phyloP scores from a whole-genome alignment of 2,888 invertebrate genomes.

The Cistogaster globosa region DNA sequence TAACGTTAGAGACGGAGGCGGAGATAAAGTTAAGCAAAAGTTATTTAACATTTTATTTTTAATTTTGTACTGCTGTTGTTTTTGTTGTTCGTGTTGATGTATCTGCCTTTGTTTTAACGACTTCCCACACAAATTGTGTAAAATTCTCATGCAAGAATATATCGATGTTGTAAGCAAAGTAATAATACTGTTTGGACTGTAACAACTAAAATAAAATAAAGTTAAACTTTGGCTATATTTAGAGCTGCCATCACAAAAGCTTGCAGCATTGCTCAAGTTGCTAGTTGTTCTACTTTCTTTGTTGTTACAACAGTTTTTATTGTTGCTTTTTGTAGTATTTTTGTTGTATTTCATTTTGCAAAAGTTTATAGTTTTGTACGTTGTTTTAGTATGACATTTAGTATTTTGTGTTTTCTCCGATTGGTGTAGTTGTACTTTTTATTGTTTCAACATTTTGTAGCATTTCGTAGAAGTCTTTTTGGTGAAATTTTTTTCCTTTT shows the following conservation, averaged over 20 bases:
- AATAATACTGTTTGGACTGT: conserved; percentile 54
- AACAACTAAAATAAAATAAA: conserved; percentile 51
- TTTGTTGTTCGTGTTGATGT: neutral
- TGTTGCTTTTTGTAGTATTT: neutral
- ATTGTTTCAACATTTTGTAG: conserved; percentile 37
- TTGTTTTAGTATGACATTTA: conserved; percentile 21
- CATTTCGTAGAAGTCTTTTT: conserved; percentile 35
- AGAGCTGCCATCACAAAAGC: conserved; percentile 5
- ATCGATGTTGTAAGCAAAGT: conserved; percentile 53
- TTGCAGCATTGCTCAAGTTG: neutral
- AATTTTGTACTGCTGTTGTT: conserved; percentile 43
- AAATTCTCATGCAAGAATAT: conserved; percentile 33
- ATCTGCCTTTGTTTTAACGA: conserved; percentile 4
- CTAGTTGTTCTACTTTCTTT: neutral
- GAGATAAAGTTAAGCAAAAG: neutral
- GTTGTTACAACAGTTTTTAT: conserved; percentile 1
- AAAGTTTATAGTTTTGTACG: conserved; percentile 20
- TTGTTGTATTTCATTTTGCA: conserved; percentile 25
- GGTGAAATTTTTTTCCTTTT: conserved; percentile 35
- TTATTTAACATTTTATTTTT: conserved; percentile 21
- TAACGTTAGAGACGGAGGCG: neutral
- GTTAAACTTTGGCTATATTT: conserved; percentile 31
- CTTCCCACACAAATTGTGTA: conserved; percentile 15
- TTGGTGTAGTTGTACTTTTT: conserved; percentile 14
- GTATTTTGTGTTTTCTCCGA: neutral